Percentiles rank a stretch among this genome's conserved stretches.
Conservation (phyloP, 2,888 invertebrate genomes). For the Bombylius discolor region DNA sequence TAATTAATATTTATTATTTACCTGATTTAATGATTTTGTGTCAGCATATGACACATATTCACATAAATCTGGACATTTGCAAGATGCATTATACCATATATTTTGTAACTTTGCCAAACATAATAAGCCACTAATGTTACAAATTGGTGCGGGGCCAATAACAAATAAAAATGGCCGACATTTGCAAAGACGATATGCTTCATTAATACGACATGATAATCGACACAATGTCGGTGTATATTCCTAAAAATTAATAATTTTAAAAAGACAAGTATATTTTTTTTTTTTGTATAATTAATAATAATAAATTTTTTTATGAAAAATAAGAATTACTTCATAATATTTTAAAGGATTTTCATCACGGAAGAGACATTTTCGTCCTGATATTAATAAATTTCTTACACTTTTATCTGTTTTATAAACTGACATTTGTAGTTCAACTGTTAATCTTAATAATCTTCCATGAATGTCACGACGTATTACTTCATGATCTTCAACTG, state of each 20-base stretch:
- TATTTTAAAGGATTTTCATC: conserved; percentile 27
- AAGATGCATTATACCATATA: conserved; percentile 9
- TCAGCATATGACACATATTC: conserved; percentile 17
- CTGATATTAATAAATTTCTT: conserved; percentile 23
- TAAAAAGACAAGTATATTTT: no score
- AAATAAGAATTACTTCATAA: conserved; percentile 20
- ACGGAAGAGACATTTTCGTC: conserved; percentile 29
- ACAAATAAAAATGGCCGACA: conserved; percentile 32
- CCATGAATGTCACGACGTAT: conserved; percentile 14
- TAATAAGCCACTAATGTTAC: conserved; percentile 24
- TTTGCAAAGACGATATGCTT: conserved; percentile 24
- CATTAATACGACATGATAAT: conserved; percentile 28
- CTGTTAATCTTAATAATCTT: conserved; percentile 15
- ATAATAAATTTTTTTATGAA: background rate
- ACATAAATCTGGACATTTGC: conserved; percentile 25
- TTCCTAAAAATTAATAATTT: conserved; percentile 14
- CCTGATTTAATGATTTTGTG: background rate
- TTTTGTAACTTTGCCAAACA: conserved; percentile 18
- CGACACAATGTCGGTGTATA: conserved; percentile 28
- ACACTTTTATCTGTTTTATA: conserved; percentile 24
- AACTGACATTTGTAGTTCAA: conserved; percentile 20
- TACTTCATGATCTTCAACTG: conserved; percentile 19
- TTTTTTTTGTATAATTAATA: no score
- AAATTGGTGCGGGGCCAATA: conserved; percentile 21
- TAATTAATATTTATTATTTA: background rate